Percentiles rank a stretch among this genome's conserved stretches.
phyloP scores from a whole-genome alignment of 1,140 invertebrate genomes.

The Maniola jurtina region DNA sequence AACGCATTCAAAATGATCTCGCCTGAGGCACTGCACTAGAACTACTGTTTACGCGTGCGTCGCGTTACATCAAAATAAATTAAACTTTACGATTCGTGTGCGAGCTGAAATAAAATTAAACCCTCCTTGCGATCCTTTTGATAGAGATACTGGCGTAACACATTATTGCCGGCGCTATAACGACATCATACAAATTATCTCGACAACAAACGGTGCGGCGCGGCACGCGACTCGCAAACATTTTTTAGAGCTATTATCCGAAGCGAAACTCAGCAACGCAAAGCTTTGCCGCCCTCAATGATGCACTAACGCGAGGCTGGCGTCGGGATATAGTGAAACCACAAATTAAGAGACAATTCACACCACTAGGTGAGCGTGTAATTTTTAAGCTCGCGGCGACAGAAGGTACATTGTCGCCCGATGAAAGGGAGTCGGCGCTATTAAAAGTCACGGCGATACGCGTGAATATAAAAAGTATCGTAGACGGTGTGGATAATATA shows the following conservation, averaged over 20 bases:
- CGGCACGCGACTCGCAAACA: conserved; percentile 52
- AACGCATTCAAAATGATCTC: neutral
- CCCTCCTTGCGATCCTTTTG: conserved; percentile 40
- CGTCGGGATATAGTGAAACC: conserved; percentile 45
- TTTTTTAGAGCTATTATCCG: conserved; percentile 64
- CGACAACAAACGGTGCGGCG: conserved; percentile 47
- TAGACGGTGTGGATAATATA: conserved; percentile 61
- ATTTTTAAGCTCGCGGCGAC: conserved; percentile 49
- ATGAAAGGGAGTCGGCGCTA: conserved; percentile 50
- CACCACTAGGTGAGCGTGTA: conserved; percentile 48
- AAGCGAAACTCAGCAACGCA: conserved; percentile 47
- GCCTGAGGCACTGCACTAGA: neutral
- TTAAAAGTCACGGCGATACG: conserved; percentile 49
- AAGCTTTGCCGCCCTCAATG: conserved; percentile 68
- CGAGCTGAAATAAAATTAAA: conserved; percentile 41
- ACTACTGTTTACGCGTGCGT: conserved; percentile 19
- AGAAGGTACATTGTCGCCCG: conserved; percentile 44
- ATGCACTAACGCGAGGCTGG: conserved; percentile 55
- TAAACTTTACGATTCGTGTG: conserved; percentile 35
- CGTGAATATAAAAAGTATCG: conserved; percentile 58
- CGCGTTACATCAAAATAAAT: conserved; percentile 31
- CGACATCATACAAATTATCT: conserved; percentile 56
- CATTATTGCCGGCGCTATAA: conserved; percentile 40
- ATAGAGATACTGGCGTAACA: conserved; percentile 45
- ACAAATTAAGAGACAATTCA: conserved; percentile 70